phyloP scores from a whole-genome alignment of 2,888 invertebrate genomes.

The Troides oblongomaculatus region DNA sequence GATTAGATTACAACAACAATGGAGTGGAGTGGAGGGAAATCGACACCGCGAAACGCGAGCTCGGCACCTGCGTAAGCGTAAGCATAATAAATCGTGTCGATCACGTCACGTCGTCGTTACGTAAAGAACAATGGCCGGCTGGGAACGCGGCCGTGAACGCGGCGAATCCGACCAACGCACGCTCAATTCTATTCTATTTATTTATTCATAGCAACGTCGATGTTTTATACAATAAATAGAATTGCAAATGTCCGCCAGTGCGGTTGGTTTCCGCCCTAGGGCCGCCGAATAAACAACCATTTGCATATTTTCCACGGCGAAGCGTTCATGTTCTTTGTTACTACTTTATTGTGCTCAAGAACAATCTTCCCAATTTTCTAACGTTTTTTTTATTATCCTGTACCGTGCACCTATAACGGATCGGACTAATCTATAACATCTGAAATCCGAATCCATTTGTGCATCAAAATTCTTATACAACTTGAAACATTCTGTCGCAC shows the following conservation, averaged over 20 bases:
- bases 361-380: no score
- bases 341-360: no score
- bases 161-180: slow-evolving; percentile 47
- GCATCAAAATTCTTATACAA: no score
- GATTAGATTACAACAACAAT: slow-evolving; percentile 58
- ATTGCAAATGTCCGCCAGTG: slow-evolving; percentile 63
- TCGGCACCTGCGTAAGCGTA: slow-evolving; percentile 57
- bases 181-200: slow-evolving; percentile 50
- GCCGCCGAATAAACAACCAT: slow-evolving; percentile 57
- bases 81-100: slow-evolving; percentile 50
- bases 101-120: slow-evolving; percentile 60
- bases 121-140: slow-evolving; percentile 74
- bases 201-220: slow-evolving; percentile 64
- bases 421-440: no score
- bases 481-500: no score
- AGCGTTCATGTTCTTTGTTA: slow-evolving; percentile 39
- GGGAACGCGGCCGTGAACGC: slow-evolving; percentile 71
- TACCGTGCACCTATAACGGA: no score
- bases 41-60: slow-evolving; percentile 56
- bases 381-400: neutral
- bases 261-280: slow-evolving; percentile 68
- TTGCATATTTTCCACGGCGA: slow-evolving; percentile 59
- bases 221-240: slow-evolving; percentile 61
- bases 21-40: slow-evolving; percentile 55
- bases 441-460: no score